These are phyloP conservation scores for Nomada fucata DNA, from an alignment of 2,888 invertebrate genomes.

Conservation along the genomic window DNA sequence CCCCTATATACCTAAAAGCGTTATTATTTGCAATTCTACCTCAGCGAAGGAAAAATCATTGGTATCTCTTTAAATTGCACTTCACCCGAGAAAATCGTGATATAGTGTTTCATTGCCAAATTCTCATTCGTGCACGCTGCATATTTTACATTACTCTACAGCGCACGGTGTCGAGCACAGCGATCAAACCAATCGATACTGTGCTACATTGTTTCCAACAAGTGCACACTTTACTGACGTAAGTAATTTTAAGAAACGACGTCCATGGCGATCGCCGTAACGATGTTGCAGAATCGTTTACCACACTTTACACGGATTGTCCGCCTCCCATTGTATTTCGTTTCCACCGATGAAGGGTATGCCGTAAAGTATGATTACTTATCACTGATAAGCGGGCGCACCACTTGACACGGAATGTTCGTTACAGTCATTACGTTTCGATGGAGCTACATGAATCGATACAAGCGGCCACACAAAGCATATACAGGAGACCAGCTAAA, in stretches of 20 bases:
- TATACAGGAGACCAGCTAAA: slow-evolving; percentile 28
- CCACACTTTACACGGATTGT: background rate
- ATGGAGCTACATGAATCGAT: slow-evolving; percentile 60
- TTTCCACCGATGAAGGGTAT: slow-evolving; percentile 25
- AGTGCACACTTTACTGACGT: slow-evolving; percentile 4
- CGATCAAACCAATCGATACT: background rate
- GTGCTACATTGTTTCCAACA: background rate
- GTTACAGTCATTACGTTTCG: slow-evolving; percentile 62
- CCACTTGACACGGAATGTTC: slow-evolving; percentile 64
- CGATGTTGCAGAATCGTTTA: slow-evolving; percentile 25
- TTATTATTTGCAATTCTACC: too few species aligned
- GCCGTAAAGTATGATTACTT: slow-evolving; percentile 51
- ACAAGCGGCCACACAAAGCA: slow-evolving; percentile 33
- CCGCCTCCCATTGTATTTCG: slow-evolving; percentile 7
- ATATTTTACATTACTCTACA: too few species aligned
- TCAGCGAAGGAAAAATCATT: too few species aligned
- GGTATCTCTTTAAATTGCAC: too few species aligned
- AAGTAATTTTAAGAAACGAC: slow-evolving; percentile 4
- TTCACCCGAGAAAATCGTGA: too few species aligned
- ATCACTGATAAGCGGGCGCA: slow-evolving; percentile 46
- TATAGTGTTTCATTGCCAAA: too few species aligned
- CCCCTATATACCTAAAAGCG: too few species aligned
- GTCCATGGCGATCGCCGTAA: background rate
- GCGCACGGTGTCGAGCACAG: background rate
- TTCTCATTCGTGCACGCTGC: too few species aligned